These are phyloP conservation scores for Oenanthe oenanthe DNA, from an alignment of 2,113 vertebrate genomes.

Conservation along the genomic window DNA sequence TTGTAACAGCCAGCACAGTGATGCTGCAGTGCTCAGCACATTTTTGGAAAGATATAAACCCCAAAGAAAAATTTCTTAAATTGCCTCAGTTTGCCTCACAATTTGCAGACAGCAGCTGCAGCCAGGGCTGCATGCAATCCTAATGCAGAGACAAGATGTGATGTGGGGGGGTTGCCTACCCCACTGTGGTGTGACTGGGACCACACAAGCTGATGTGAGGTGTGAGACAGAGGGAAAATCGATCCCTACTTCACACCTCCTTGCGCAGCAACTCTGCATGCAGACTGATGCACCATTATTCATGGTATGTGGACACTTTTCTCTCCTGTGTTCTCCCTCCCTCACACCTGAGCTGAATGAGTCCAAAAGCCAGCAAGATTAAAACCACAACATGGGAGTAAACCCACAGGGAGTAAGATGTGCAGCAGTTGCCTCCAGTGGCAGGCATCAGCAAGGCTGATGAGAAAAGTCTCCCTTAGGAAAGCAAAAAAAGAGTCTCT, in stretches of 20 bases:
- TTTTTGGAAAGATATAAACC: background rate
- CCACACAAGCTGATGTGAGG: background rate
- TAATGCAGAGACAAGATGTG: background rate
- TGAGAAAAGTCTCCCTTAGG: background rate
- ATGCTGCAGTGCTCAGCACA: background rate
- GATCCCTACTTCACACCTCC: background rate
- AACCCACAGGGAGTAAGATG: background rate
- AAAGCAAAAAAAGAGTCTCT: background rate
- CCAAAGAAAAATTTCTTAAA: background rate
- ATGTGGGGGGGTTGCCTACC: background rate
- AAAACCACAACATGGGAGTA: background rate
- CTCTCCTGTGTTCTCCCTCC: background rate
- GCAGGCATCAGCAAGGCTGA: background rate
- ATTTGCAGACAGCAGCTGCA: background rate
- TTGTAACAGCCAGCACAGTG: background rate
- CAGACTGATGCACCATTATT: background rate
- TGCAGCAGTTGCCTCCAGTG: background rate
- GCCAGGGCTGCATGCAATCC: background rate
- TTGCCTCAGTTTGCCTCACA: background rate
- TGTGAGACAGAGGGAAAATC: background rate
- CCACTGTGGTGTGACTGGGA: background rate
- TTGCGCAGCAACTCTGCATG: background rate
- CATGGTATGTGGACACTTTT: fast-evolving
- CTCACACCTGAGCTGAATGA: background rate
- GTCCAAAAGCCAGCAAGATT: background rate